phyloP scores from a whole-genome alignment of 1,140 invertebrate genomes.

The Carcinoscorpius rotundicauda region DNA sequence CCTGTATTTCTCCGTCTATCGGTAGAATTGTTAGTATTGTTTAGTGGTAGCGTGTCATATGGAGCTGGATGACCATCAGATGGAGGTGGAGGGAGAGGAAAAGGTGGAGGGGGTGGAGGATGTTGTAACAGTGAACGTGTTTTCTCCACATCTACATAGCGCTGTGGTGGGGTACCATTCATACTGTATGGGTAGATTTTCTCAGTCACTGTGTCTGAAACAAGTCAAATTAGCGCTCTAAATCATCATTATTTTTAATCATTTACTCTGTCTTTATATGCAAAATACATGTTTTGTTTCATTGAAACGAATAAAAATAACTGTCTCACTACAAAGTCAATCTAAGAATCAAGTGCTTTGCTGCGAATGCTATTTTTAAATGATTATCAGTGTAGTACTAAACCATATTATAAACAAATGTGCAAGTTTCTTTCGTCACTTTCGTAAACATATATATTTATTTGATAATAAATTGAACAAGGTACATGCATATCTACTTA shows the following conservation, averaged over 20 bases:
- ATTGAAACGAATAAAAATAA: not conserved
- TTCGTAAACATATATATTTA: no score
- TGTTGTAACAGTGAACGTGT: slow-evolving; percentile 11
- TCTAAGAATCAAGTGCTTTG: not conserved
- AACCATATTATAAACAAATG: no score
- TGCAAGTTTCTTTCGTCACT: no score
- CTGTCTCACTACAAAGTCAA: not conserved
- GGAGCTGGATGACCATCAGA: slow-evolving; percentile 18
- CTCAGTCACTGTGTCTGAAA: slow-evolving; percentile 12
- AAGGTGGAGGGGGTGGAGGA: slow-evolving; percentile 8
- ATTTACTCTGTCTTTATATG: not conserved
- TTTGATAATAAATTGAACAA: no score
- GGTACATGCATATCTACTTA: no score
- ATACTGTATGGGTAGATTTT: slow-evolving; percentile 18
- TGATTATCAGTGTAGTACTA: no score
- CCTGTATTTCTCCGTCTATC: no score
- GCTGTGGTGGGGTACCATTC: slow-evolving; percentile 17
- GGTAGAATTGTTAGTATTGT: no score
- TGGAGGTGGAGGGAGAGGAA: slow-evolving; percentile 10
- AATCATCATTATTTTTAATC: not conserved
- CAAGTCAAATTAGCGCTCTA: not conserved
- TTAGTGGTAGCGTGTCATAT: slow-evolving; percentile 21
- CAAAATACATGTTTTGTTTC: not conserved
- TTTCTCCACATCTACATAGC: slow-evolving; percentile 16
- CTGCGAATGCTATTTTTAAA: no score